phyloP scores from a whole-genome alignment of 2,888 invertebrate genomes.

The Spicauda simplicius region DNA sequence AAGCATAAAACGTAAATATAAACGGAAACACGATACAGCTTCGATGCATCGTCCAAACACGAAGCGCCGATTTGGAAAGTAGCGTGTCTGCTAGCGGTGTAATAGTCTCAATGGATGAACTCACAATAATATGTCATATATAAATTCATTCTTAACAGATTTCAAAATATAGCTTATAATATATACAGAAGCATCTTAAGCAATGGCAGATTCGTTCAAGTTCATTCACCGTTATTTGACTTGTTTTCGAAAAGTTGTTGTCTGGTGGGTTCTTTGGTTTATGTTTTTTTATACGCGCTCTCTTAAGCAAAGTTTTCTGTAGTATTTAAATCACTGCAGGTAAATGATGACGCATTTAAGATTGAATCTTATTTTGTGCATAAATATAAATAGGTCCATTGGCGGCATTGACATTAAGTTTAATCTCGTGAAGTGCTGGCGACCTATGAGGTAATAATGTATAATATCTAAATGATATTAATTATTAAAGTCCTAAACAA shows the following conservation, averaged over 20 bases:
- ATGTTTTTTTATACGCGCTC: not conserved
- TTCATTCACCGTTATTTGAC: conserved; percentile 18
- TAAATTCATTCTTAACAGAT: no score
- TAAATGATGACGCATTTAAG: not conserved
- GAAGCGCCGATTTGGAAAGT: no score
- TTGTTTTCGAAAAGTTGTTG: not conserved
- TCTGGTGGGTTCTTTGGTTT: not conserved
- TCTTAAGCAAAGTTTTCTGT: not conserved
- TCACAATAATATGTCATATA: no score
- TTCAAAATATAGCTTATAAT: not conserved
- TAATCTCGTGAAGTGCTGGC: not conserved
- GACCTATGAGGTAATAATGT: no score
- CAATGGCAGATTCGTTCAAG: conserved; percentile 11
- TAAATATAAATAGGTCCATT: not conserved
- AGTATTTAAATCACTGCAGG: not conserved
- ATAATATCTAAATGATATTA: not conserved
- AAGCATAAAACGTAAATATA: no score
- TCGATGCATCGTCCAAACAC: no score
- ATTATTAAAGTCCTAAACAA: not conserved
- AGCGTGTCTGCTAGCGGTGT: no score
- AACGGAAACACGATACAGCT: no score
- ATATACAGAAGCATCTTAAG: conserved; percentile 19
- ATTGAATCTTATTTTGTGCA: not conserved
- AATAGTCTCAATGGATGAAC: no score
- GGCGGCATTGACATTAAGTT: not conserved